Percentiles rank a stretch among this genome's conserved stretches.
Conservation (phyloP, 2,888 invertebrate genomes). For the Cryptus armator region DNA sequence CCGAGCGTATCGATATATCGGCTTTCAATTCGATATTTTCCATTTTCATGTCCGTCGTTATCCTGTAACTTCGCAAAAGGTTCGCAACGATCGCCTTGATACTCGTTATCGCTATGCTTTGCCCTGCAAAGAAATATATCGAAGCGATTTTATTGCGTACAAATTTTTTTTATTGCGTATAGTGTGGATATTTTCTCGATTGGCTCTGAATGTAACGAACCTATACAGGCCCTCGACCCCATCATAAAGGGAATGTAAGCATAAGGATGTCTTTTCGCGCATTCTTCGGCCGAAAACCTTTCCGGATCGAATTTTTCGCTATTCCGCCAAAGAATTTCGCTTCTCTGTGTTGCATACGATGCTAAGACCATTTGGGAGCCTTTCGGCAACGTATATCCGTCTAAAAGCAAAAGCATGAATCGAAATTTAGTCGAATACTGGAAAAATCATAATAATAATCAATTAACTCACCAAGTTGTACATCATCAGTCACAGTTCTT, state of each 20-base stretch:
- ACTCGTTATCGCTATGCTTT: slow-evolving; percentile 72
- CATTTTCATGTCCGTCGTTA: slow-evolving; percentile 53
- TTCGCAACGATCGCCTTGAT: slow-evolving; percentile 71
- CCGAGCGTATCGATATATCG: slow-evolving; percentile 71
- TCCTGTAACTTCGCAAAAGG: slow-evolving; percentile 64
- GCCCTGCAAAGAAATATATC: slow-evolving; percentile 61
- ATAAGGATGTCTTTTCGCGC: slow-evolving; percentile 65
- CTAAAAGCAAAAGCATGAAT: slow-evolving; percentile 49
- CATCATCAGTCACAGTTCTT: slow-evolving; percentile 61
- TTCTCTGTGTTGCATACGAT: slow-evolving; percentile 64
- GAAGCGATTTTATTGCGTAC: slow-evolving; percentile 22
- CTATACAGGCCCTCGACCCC: slow-evolving; percentile 70
- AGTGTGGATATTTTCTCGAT: background rate
- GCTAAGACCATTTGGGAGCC: slow-evolving; percentile 58
- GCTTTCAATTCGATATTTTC: slow-evolving; percentile 64
- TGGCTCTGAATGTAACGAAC: slow-evolving; percentile 35
- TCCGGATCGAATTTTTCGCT: slow-evolving; percentile 70
- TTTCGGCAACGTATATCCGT: slow-evolving; percentile 69
- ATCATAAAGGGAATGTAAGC: slow-evolving; percentile 71
- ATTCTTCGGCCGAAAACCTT: slow-evolving; percentile 65
- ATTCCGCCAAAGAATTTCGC: slow-evolving; percentile 63
- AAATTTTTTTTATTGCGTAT: too few species aligned
- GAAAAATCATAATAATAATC: background rate
- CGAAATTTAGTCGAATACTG: background rate
- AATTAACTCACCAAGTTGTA: slow-evolving; percentile 62